phyloP scores from a whole-genome alignment of 2,888 invertebrate genomes.

The Cotesia congregata region DNA sequence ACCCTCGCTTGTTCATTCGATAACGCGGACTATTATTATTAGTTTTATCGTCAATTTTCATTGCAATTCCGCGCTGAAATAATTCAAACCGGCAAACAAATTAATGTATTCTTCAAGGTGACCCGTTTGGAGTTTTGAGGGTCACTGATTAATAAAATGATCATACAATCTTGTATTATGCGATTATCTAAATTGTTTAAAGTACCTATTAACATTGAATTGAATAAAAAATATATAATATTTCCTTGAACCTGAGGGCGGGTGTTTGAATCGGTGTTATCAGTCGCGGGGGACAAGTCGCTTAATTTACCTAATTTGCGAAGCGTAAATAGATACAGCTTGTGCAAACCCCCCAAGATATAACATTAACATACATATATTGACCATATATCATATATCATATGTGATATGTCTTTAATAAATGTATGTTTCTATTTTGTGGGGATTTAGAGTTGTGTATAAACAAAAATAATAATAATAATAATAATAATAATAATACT shows the following conservation, averaged over 20 bases:
- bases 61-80: not conserved
- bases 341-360: not conserved
- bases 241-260: not conserved
- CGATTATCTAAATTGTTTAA: not conserved
- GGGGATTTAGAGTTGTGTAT: not conserved
- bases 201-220: not conserved
- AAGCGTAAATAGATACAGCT: not conserved
- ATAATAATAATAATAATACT: slow-evolving; percentile 5
- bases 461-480: too few species aligned
- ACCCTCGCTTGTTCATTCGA: slow-evolving; percentile 29
- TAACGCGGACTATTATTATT: slow-evolving; percentile 34
- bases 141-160: slow-evolving; percentile 6
- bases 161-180: not conserved
- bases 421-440: not conserved
- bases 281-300: too few species aligned
- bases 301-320: not conserved
- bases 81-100: not conserved
- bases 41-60: slow-evolving; percentile 28
- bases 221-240: not conserved
- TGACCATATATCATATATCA: not conserved
- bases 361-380: not conserved
- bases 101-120: not conserved
- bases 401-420: not conserved
- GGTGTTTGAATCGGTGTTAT: too few species aligned
- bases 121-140: not conserved